Base-by-base conservation (phyloP, 2,888 invertebrate species). In the Sphaeridia pumilis region DNA sequence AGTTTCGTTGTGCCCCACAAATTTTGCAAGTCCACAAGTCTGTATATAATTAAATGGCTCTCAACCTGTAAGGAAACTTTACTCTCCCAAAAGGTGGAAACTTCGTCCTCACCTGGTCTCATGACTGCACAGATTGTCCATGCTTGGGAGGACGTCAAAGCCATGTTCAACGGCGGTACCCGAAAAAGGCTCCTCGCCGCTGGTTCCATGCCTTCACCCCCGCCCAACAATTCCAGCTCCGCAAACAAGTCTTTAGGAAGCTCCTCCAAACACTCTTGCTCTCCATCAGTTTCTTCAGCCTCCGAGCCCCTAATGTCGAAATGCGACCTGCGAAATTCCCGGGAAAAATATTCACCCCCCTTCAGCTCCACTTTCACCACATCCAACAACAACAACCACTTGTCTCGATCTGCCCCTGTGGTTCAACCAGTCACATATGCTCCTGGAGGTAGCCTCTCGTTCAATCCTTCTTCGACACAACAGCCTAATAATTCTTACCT, bases 161-260 rank as follows among this genome's bases (percentile, higher is more conserved):
- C 95, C 2, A 95, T 95, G 94, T 97, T 95, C 71, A 97, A 97
- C 71, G 95, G 95, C 0, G 95, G 95, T 0, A 90, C 87, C 1
- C 75, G 92, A 49, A 90, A 90, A 69, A 76, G 90, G 43, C 69
- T 82, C 31, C 76, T 85, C 70, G 74, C 79, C 10, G 76, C 77
- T 3, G 74, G 58, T 17, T 52, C 58, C n/a, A 49, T 56, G 20
- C 61, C 58, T 31, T 36, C 52, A 5, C 57, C 50, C 4, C n/a
- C n/a, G n/a, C n/a, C n/a, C n/a, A n/a, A n/a, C n/a, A n/a, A n/a
- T n/a, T n/a, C n/a, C n/a, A n/a, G n/a, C n/a, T n/a, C n/a, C n/a
- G n/a, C n/a, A n/a, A n/a, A n/a, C 7, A 5, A 17, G 17, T 14
- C 7, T 38, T 5, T 38, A 17, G n/a, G n/a, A n/a, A n/a, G n/a